These are phyloP conservation scores for Sebastes melanostomus DNA, from an alignment of 2,797 vertebrate species.

Conservation along the genomic window DNA sequence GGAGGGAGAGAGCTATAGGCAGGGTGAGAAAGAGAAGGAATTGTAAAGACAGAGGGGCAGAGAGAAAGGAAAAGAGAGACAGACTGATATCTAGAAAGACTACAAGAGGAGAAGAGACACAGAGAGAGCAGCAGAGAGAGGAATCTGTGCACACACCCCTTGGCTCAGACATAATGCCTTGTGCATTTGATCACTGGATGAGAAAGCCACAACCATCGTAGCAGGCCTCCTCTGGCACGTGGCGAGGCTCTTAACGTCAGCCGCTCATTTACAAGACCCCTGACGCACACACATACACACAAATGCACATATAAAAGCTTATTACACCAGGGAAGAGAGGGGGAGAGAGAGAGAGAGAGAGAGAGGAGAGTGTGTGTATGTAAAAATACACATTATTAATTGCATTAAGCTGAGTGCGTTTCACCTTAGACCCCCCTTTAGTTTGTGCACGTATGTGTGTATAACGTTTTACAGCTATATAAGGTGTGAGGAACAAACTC, in stretches of 20 bases:
- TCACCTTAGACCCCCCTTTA: conserved; percentile 32
- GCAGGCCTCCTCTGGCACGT: conserved; percentile 67
- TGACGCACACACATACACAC: background rate
- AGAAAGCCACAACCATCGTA: conserved; percentile 54
- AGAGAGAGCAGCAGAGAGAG: background rate
- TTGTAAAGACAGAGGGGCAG: background rate
- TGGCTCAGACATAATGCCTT: conserved; percentile 59
- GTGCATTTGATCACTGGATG: conserved; percentile 64
- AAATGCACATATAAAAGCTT: no score
- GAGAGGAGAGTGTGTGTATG: conserved; percentile 3
- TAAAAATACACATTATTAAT: conserved; percentile 34
- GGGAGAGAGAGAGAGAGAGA: background rate
- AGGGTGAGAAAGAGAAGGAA: background rate
- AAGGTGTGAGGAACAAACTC: conserved; percentile 23
- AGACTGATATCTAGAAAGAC: background rate
- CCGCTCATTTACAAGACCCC: background rate
- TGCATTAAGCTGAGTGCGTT: conserved; percentile 8
- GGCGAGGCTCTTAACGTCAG: conserved; percentile 64
- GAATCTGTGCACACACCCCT: conserved; percentile 33
- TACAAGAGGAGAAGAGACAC: background rate
- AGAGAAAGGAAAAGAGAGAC: background rate
- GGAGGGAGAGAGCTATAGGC: conserved; percentile 13
- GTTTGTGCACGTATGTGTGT: conserved; percentile 7
- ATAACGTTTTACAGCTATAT: conserved; percentile 34
- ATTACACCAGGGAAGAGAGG: conserved; percentile 13